Base-by-base conservation (phyloP, 1,140 invertebrate genomes). In the Oreohelix idahoensis region DNA sequence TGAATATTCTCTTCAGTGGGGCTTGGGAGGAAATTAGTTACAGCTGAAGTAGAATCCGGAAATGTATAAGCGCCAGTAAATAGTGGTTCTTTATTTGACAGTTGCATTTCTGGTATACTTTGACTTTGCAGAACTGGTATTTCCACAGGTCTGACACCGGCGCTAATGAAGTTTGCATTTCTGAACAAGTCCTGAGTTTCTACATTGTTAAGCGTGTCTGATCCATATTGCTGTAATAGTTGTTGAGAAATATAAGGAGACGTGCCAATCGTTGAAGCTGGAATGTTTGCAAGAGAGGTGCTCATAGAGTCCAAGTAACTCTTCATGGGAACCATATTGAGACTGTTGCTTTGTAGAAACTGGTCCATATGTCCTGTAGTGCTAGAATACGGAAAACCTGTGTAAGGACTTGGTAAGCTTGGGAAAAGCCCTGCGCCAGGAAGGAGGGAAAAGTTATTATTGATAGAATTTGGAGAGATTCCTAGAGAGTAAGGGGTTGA, bases 131-230 rank as follows among this genome's bases (percentile, higher is more conserved):
- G 10, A 49, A 58, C 53, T 23, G 8, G 53, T 58, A 8, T 5
- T n/a, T 58, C 53, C 23, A 23, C 23, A 15, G 53, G 23, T 49
- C 45, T 49, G 17, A 8, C 17, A 49, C 17, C 5, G 13, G n/a
- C n/a, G n/a, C n/a, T 58, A 58, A 58, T 23, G 5, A n/a, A 23
- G 53, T 23, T 58, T 45, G 73, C 35, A 38, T 58, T 78, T 78
- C 5, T 53, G 63, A 79, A 79, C 10, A 79, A 79, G 39, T 70
- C 78, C 35, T 79, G 78, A 70, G 58, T 38, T 42, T 70, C 78
- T 1, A 70, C 36, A 23, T 20, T 13, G 32, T 66, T 32, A 5
- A 70, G 39, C 29, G 78, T 38, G 39, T 79, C 78, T 1, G 35
- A 4, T 11, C 15, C 17, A 5, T 35, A 15, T 26, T 10, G 51